Conservation (phyloP, 2,888 invertebrate species). For the Cantharis rufa region DNA sequence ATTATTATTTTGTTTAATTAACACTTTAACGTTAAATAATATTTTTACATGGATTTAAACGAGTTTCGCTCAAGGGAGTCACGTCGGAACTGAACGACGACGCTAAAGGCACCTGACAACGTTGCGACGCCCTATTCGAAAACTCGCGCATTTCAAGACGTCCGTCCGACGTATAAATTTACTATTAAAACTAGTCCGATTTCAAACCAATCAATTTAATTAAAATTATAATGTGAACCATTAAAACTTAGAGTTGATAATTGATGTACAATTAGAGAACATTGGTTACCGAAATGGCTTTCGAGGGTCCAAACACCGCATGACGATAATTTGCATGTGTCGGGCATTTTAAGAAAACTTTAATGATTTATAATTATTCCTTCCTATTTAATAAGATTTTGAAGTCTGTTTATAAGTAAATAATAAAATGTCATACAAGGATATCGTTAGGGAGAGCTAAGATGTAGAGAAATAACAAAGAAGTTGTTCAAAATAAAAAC, state of each 20-base stretch:
- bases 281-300: not conserved
- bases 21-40: constrained; percentile 18
- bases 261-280: not conserved
- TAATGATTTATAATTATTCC: not conserved
- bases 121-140: constrained; percentile 29
- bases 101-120: constrained; percentile 29
- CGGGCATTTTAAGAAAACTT: not conserved
- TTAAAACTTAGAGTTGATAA: not conserved
- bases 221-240: not conserved
- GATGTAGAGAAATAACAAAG: not conserved
- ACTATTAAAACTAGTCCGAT: not conserved
- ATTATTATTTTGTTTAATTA: constrained; percentile 9
- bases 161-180: not conserved
- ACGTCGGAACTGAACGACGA: constrained; percentile 32
- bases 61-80: constrained; percentile 24
- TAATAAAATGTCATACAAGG: not conserved
- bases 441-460: not conserved
- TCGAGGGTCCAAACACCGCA: not conserved
- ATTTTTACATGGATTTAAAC: not conserved
- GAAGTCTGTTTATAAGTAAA: not conserved
- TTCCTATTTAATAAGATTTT: not conserved
- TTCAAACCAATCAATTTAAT: not conserved
- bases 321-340: not conserved
- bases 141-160: constrained; percentile 29
- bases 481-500: not conserved